phyloP scores from a whole-genome alignment of 1,140 invertebrate genomes.

The Hyposmocoma kahamanoa region DNA sequence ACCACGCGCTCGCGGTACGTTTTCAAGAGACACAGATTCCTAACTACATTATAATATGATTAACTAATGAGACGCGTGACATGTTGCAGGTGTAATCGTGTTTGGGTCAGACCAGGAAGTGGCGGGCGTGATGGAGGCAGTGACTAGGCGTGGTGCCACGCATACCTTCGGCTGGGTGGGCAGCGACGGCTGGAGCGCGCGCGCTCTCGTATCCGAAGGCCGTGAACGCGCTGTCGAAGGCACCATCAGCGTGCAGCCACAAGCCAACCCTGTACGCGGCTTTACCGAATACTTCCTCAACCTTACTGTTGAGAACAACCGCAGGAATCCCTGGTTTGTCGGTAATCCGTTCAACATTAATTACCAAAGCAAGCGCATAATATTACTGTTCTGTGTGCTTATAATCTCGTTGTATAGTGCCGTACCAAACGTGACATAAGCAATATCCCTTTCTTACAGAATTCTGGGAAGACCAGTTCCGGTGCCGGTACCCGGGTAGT shows the following conservation, averaged over 20 bases:
- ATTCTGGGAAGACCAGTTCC: constrained; percentile 95
- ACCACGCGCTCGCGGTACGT: constrained; percentile 89
- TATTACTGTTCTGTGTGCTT: too few species aligned
- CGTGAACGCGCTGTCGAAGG: constrained; percentile 92
- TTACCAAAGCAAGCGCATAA: too few species aligned
- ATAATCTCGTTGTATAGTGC: neutral
- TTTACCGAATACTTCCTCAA: constrained; percentile 92
- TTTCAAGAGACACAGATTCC: too few species aligned
- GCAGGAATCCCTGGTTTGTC: constrained; percentile 94
- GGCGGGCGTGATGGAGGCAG: constrained; percentile 93
- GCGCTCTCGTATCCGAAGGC: constrained; percentile 89
- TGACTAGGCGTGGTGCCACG: constrained; percentile 88
- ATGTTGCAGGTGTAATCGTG: constrained; percentile 92
- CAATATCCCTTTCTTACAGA: constrained; percentile 74
- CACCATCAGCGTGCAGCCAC: constrained; percentile 92
- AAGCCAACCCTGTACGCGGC: constrained; percentile 89
- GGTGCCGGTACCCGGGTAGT: constrained; percentile 85
- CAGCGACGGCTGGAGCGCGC: constrained; percentile 92
- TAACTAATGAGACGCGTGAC: too few species aligned
- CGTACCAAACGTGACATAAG: too few species aligned
- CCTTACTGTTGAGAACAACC: constrained; percentile 90
- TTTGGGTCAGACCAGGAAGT: constrained; percentile 98
- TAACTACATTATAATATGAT: too few species aligned
- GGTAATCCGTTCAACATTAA: too few species aligned
- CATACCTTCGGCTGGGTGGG: constrained; percentile 95